phyloP scores from a whole-genome alignment of 37 sponge, comb jelly and placozoan species.

The Petrosia ficiformis region DNA sequence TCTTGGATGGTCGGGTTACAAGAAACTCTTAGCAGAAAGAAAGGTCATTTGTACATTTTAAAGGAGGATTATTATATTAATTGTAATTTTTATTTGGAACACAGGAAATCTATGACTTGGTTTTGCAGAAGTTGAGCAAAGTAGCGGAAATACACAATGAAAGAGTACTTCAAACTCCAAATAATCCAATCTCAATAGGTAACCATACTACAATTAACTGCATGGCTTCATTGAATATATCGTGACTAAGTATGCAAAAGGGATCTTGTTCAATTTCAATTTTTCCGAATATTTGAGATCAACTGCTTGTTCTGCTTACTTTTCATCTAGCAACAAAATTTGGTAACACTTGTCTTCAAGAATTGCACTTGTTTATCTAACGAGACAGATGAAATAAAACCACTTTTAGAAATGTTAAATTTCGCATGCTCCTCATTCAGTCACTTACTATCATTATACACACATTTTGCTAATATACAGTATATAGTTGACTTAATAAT shows the following conservation, averaged over 20 bases:
- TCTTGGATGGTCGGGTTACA: constrained; percentile 78
- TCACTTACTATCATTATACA: too few species aligned
- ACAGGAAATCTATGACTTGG: constrained; percentile 75
- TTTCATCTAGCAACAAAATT: background rate
- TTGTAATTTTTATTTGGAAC: background rate
- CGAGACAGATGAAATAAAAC: too few species aligned
- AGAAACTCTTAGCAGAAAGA: constrained; percentile 54
- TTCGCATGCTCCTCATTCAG: too few species aligned
- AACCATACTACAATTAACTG: background rate
- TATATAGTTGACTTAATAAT: too few species aligned
- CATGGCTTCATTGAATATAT: too few species aligned
- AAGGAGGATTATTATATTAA: background rate
- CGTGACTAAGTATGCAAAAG: too few species aligned
- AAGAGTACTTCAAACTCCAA: constrained; percentile 75
- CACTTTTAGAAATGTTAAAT: too few species aligned
- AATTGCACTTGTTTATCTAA: background rate
- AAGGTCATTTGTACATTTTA: constrained; percentile 32
- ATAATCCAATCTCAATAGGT: constrained; percentile 94
- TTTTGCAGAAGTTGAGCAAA: constrained; percentile 46
- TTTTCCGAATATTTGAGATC: too few species aligned
- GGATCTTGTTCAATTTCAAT: too few species aligned
- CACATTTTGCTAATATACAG: too few species aligned
- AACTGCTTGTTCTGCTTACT: too few species aligned
- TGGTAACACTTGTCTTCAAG: background rate
- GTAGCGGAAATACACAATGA: constrained; percentile 71